phyloP scores from a whole-genome alignment of 2,888 invertebrate genomes.

The Ommatoiulus sabulosus region DNA sequence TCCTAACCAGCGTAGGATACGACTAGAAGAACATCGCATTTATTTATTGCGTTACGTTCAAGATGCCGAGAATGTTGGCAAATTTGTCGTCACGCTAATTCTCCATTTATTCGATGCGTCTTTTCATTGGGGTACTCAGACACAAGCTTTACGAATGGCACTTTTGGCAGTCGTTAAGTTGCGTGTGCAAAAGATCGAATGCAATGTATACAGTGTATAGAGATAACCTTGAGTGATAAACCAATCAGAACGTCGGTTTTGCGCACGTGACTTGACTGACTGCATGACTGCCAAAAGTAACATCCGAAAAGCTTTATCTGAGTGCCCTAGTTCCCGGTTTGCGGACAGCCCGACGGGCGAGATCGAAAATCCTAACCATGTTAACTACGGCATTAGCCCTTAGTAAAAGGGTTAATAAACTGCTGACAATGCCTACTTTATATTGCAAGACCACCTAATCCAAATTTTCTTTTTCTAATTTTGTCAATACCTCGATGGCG shows the following conservation, averaged over 20 bases:
- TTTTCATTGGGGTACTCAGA: background rate
- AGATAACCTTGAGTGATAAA: too few species aligned
- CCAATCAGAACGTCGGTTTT: too few species aligned
- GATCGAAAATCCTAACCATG: slow-evolving; percentile 25
- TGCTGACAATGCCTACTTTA: background rate
- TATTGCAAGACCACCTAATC: background rate
- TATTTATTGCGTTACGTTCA: background rate
- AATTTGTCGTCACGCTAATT: background rate
- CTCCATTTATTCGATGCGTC: background rate
- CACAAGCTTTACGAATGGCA: too few species aligned
- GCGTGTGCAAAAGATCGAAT: too few species aligned
- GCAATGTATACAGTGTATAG: too few species aligned
- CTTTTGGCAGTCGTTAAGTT: too few species aligned
- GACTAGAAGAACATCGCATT: background rate
- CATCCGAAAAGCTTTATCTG: too few species aligned
- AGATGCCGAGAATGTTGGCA: background rate
- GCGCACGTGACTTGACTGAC: too few species aligned
- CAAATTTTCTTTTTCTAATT: background rate
- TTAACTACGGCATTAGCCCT: background rate
- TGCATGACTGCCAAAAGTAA: too few species aligned
- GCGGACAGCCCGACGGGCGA: background rate
- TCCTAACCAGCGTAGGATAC: background rate
- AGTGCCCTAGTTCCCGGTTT: background rate
- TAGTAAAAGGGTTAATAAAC: slow-evolving; percentile 6
- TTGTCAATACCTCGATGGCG: background rate